phyloP scores from a whole-genome alignment of 2,888 invertebrate genomes.

The Melinaea marsaeus region DNA sequence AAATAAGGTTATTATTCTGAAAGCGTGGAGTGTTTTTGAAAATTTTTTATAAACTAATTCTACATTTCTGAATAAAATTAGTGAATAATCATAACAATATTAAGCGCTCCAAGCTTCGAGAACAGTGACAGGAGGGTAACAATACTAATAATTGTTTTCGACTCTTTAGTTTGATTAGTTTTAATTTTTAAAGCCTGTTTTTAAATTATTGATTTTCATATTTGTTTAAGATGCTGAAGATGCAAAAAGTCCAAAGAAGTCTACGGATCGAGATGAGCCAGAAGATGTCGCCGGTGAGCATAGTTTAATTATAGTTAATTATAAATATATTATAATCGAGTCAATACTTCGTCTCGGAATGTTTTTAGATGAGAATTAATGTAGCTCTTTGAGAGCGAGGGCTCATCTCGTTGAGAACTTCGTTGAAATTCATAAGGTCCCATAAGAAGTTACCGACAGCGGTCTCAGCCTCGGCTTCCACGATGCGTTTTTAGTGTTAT shows the following conservation, averaged over 20 bases:
- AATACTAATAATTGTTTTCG: too few relatives aligned
- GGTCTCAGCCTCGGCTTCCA: conserved; percentile 43
- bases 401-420: conserved; percentile 60
- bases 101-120: too few relatives aligned
- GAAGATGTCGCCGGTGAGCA: conserved; percentile 48
- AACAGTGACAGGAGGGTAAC: too few relatives aligned
- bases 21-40: too few relatives aligned
- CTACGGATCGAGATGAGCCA: conserved; percentile 36
- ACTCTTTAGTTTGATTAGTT: too few relatives aligned
- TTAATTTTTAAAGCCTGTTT: too few relatives aligned
- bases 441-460: conserved; percentile 57
- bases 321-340: conserved; percentile 1
- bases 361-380: conserved; percentile 39
- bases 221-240: conserved; percentile 23
- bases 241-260: conserved; percentile 34
- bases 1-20: too few relatives aligned
- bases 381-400: conserved; percentile 41
- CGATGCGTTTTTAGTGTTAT: conserved; percentile 77
- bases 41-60: too few relatives aligned
- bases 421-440: conserved; percentile 76
- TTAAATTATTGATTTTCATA: background rate
- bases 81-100: too few relatives aligned
- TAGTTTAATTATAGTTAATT: conserved; percentile 4
- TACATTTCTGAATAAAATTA: too few relatives aligned
- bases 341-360: conserved; percentile 3